These are phyloP conservation scores for Proteles cristata DNA, from an alignment of 2,113 vertebrate species.

Conservation along the genomic window DNA sequence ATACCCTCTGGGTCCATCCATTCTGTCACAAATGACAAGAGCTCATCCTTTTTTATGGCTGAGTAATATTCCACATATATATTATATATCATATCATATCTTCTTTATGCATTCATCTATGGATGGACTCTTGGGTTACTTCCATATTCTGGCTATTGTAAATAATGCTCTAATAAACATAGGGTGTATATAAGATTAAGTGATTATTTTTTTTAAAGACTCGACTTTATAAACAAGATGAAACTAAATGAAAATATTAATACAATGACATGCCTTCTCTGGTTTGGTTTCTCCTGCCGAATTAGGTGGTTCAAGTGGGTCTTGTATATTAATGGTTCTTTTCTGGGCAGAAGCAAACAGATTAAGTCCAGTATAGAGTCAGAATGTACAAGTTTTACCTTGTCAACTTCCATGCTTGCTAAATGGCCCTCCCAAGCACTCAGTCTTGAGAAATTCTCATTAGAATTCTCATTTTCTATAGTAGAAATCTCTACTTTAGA, in stretches of 20 bases:
- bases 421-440: background rate
- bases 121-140: background rate
- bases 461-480: background rate
- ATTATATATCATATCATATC: background rate
- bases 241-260: conserved; percentile 19
- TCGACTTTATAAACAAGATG: background rate
- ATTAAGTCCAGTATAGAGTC: background rate
- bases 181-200: background rate
- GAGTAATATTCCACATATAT: background rate
- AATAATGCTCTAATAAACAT: background rate
- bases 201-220: background rate
- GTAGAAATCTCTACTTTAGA: background rate
- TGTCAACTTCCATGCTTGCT: background rate
- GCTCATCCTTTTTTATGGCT: background rate
- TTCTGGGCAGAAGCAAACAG: background rate
- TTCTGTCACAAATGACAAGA: background rate
- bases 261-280: background rate
- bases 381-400: background rate
- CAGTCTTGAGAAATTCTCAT: background rate
- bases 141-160: background rate
- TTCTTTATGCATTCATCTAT: background rate
- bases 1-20: background rate
- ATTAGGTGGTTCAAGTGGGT: background rate
- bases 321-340: background rate
- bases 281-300: background rate